Evolutionary conservation across 2,888 invertebrate genomes (phyloP), one percentile per base, ranked within the genome.

Genomic region (Drosophila stalkeri): DNA sequence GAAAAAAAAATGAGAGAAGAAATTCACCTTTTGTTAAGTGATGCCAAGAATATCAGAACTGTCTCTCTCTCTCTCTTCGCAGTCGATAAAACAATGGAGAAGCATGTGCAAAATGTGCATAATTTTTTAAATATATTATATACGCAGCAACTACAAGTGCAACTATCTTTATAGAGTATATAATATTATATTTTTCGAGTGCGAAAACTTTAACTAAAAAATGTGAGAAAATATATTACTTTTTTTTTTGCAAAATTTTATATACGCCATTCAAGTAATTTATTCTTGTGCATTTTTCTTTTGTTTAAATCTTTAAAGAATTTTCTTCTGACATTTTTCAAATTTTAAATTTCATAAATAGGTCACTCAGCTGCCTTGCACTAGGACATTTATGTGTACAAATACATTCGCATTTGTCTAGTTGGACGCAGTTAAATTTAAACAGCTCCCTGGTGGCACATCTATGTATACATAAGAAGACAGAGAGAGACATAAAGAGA

Each of bases 371-470:
- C 12, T n/a, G 39, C 11, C 39, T 37, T 43, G 56, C 31, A 55
- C 23, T 18, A 16, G 12, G 18, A 18, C 33, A 54, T 47, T 54
- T 47, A 44, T 41, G 55, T n/a, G 14, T 31, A 56, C 55, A 43
- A 56, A 56, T 31, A 56, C 41, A 43, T 27, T 18, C 41, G 18
- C 14, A 52, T 55, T 46, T 51, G 49, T 47, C 43, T 57, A 49
- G 54, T 68, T 55, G 69, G 72, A 61, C 66, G 68, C 62, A 82
- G 62, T 71, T 72, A 80, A 64, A 68, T 65, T n/a, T 18, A 52
- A 82, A 82, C 63, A 37, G 52, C 49, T 64, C 71, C 65, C 78
- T n/a, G 46, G 44, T 59, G 84, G n/a, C 11, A 57, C 14, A 71
- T 77, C 11, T 41, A 27, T 18, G 8, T 56, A 20, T 44, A 43